Evolutionary conservation across 2,888 invertebrate genomes (phyloP).

Genomic region (Polylopha cassiicola): DNA sequence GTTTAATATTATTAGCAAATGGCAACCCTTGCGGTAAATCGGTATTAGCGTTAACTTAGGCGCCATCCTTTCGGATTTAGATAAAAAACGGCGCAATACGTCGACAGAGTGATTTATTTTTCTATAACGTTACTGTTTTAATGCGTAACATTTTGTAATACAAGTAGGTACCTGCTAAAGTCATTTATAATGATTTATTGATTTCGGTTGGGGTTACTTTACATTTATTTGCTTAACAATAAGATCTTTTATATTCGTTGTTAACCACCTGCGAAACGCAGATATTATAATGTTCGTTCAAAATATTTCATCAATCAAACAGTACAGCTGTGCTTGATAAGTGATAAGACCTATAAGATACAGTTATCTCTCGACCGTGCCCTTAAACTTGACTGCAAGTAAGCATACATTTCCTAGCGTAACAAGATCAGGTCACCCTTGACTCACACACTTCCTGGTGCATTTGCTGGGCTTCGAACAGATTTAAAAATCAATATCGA

Average conservation of each 20-base stretch:
- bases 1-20: constrained; percentile 8
- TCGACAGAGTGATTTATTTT: not conserved
- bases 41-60: constrained; percentile 8
- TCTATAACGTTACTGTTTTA: too few relatives aligned
- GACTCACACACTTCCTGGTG: constrained; percentile 53
- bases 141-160: too few relatives aligned
- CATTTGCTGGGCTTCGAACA: constrained; percentile 50
- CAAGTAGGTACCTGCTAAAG: too few relatives aligned
- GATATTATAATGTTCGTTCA: too few relatives aligned
- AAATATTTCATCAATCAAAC: not conserved
- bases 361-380: constrained; percentile 20
- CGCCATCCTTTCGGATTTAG: constrained; percentile 4
- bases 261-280: too few relatives aligned
- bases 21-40: constrained; percentile 1
- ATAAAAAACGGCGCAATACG: not conserved
- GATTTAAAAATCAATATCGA: constrained; percentile 48
- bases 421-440: constrained; percentile 62
- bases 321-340: not conserved
- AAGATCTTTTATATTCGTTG: too few relatives aligned
- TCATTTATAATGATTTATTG: too few relatives aligned
- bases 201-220: too few relatives aligned
- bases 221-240: too few relatives aligned
- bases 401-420: constrained; percentile 37
- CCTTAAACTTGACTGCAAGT: constrained; percentile 61
- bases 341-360: constrained; percentile 7